Evolutionary conservation across 1,140 invertebrate species (phyloP).

Genomic region (Venturia canescens): DNA sequence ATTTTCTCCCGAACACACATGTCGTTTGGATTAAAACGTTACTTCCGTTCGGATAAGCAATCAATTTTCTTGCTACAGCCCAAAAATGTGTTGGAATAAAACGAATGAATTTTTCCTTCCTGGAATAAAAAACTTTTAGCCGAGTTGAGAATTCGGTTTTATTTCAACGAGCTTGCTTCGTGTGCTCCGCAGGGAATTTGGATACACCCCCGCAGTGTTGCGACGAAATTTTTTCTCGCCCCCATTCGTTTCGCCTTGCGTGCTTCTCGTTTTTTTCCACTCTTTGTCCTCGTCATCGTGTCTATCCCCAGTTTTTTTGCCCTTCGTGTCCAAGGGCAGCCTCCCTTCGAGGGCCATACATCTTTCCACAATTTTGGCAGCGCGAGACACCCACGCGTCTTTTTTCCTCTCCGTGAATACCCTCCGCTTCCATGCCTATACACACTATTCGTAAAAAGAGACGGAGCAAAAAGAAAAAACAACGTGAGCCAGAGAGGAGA

Average conservation of each 20-base stretch:
- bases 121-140: too few species aligned
- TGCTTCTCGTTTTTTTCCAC: slow-evolving; percentile 42
- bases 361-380: slow-evolving; percentile 40
- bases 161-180: not conserved
- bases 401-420: not conserved
- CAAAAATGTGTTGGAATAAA: too few species aligned
- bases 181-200: not conserved
- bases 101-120: too few species aligned
- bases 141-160: not conserved
- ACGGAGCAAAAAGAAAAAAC: not conserved
- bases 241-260: slow-evolving; percentile 25
- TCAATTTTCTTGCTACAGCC: too few species aligned
- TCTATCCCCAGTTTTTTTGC: slow-evolving; percentile 25
- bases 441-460: not conserved
- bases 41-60: too few species aligned
- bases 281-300: slow-evolving; percentile 37
- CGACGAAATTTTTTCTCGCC: slow-evolving; percentile 30
- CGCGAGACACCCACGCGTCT: slow-evolving; percentile 31
- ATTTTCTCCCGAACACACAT: too few species aligned
- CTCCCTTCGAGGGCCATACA: slow-evolving; percentile 28
- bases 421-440: not conserved
- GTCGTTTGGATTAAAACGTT: too few species aligned
- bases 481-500: not conserved
- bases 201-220: slow-evolving; percentile 26
- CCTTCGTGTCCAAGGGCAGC: slow-evolving; percentile 29